Base-by-base conservation (phyloP, 2,888 invertebrate species). In the Pristionchus fissidentatus region DNA sequence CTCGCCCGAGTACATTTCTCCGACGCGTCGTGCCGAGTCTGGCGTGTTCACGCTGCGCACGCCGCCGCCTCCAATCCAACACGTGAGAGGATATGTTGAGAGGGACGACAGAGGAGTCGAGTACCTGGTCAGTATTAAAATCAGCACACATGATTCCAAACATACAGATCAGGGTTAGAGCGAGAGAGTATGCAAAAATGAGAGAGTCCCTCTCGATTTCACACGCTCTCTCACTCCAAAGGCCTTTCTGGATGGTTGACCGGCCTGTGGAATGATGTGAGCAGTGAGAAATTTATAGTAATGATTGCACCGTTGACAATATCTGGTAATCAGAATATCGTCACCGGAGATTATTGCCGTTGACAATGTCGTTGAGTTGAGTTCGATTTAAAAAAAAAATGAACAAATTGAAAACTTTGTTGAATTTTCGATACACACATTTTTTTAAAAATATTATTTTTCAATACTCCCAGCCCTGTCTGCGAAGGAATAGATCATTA, bases 1-100 rank as follows among this genome's bases (percentile, higher is more conserved):
- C 46, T 81, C 80, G 60, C 80, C 80, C n/a, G 83, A 83, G 83
- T 83, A 83, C 83, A 83, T 83, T 22, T 83, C 83, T 29, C 83
- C 83, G 38, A 70, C 70, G 19, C 83, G 83, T 41, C 70, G 83
- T 15, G 70, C 83, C 46, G 83, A 83, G 22, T 43, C 62, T 10
- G 10, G 13, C 73, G 41, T 83, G 70, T 83, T 83, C 83, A 83
- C 83, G 1, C 35, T 73, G 15, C 70, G 73, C 35, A 70, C 83
- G 4, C 83, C 83, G n/a, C 52, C 13, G 4, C 35, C 43, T 5
- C 83, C 83, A 8, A 29, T 55, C 10, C 70, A 70, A 19, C 70
- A 73, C 19, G 83, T 83, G 41, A 46, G 83, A 73, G 83, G 83
- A 73, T 55, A 83, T 38, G 83, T 83, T 15, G 83, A 83, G 55